Percentiles rank a stretch among this genome's conserved stretches.
Evolutionary conservation across 2,113 vertebrate genomes (phyloP).

Genomic region (Rafetus swinhoei): DNA sequence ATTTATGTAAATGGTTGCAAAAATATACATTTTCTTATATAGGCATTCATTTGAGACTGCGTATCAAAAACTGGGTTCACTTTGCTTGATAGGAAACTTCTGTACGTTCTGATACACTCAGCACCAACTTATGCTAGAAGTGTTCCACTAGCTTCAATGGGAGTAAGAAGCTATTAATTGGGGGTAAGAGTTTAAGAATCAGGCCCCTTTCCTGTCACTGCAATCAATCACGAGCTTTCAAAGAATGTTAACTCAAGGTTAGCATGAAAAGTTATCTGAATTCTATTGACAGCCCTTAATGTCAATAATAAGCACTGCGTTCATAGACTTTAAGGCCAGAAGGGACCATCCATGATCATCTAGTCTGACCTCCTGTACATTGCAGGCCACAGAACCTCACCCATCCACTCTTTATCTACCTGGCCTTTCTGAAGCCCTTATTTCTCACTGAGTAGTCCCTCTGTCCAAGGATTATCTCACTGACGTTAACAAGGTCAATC

Average conservation of each 20-base stretch:
- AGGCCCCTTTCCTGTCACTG: rapidly evolving
- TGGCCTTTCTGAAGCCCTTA: not conserved
- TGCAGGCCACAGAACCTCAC: too few relatives aligned
- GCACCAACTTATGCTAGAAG: not conserved
- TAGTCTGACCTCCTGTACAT: too few relatives aligned
- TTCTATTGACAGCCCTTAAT: not conserved
- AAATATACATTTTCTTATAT: not conserved
- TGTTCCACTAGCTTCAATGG: not conserved
- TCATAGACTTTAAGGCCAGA: too few relatives aligned
- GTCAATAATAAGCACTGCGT: rapidly evolving
- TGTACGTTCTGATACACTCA: not conserved
- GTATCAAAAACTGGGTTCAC: not conserved
- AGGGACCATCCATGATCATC: too few relatives aligned
- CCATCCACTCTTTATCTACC: not conserved
- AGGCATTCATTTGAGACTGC: not conserved
- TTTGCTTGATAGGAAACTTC: not conserved
- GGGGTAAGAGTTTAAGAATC: not conserved
- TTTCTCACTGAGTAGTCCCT: not conserved
- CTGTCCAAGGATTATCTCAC: not conserved
- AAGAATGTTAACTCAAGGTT: not conserved
- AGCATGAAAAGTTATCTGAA: not conserved
- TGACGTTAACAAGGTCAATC: not conserved
- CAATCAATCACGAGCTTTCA: not conserved
- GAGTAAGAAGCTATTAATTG: not conserved
- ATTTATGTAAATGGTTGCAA: not conserved